Evolutionary conservation across 1,140 invertebrate genomes (phyloP), one percentile per base, ranked within the genome.

Genomic region (Panulirus ornatus): DNA sequence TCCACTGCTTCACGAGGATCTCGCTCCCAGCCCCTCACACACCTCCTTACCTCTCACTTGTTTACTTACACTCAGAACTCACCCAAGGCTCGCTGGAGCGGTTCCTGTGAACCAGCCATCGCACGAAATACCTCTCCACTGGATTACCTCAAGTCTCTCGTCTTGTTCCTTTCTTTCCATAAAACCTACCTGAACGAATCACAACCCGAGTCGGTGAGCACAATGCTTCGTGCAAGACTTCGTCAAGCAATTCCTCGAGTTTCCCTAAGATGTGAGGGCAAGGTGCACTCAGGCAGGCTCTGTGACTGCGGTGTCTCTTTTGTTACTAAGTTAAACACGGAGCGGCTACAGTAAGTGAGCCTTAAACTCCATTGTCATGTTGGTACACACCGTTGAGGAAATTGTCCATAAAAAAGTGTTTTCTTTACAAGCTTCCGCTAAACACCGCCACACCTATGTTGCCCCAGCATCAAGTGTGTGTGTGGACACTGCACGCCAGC

Each of bases 371-470:
- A 27, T n/a, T n/a, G 82, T 84, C 82, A 84, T 71, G 82, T 84
- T 70, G 27, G 82, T 84, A 70, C 36, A 84, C 82, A 84, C 22
- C 34, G 66, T 70, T 58, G 82, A 84, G 82, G 82, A 71, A 84
- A 84, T 84, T 84, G 82, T 63, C 63, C 82, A 84, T 84, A 84
- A 84, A 84, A 84, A 84, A 84, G 63, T 84, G 82, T 70, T 84
- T 84, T 84, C 82, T 84, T 71, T 71, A 84, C 82, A 84, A 84
- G 82, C 58, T 71, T 71, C 58, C 42, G 82, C 82, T 84, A 84
- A 84, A 70, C 82, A 84, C 58, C 38, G 36, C 82, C 82, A 47
- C 82, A 71, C 82, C 82, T 73, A 71, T 84, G 30, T 71, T 84
- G 82, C 71, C 82, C 34, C 63, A 14, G 14, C 82, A 70, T 84